Percentiles rank a stretch among this genome's conserved stretches.
phyloP scores from a whole-genome alignment of 2,113 vertebrate genomes.

The Malurus cyaneus region DNA sequence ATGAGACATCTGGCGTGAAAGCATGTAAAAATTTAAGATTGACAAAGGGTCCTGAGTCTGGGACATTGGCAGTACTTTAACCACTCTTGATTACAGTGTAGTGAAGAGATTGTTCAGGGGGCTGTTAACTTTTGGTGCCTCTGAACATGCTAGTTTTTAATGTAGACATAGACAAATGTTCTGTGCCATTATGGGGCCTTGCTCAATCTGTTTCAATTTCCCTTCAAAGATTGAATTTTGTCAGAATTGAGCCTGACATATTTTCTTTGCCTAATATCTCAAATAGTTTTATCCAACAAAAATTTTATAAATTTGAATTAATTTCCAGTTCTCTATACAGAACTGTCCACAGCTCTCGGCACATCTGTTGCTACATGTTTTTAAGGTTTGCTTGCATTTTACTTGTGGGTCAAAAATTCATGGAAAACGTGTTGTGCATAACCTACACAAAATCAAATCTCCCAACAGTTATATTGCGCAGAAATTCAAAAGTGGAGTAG shows the following conservation, averaged over 20 bases:
- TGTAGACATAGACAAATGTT: background rate
- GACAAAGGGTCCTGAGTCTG: background rate
- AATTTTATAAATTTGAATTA: background rate
- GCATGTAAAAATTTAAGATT: background rate
- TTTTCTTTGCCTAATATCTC: background rate
- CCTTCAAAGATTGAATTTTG: background rate
- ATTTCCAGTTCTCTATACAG: background rate
- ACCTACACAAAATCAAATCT: background rate
- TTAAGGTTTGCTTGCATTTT: background rate
- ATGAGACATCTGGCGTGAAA: background rate
- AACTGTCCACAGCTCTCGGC: background rate
- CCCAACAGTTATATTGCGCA: background rate
- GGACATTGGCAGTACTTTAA: accelerated
- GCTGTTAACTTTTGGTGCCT: background rate
- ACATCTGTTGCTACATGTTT: background rate
- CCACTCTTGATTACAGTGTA: background rate
- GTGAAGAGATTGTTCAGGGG: background rate
- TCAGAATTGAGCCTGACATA: accelerated
- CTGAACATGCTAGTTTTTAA: background rate
- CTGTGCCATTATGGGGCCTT: background rate
- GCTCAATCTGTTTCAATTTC: background rate
- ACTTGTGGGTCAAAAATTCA: background rate
- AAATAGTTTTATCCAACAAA: background rate
- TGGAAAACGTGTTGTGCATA: background rate
- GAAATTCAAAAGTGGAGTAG: background rate